A percentile compares a stretch with the other conserved stretches of the same genome.
These are phyloP conservation scores for Mesocentrotus franciscanus DNA, from an alignment of 53 echinoderm and acorn worm genomes.

Conservation along the genomic window DNA sequence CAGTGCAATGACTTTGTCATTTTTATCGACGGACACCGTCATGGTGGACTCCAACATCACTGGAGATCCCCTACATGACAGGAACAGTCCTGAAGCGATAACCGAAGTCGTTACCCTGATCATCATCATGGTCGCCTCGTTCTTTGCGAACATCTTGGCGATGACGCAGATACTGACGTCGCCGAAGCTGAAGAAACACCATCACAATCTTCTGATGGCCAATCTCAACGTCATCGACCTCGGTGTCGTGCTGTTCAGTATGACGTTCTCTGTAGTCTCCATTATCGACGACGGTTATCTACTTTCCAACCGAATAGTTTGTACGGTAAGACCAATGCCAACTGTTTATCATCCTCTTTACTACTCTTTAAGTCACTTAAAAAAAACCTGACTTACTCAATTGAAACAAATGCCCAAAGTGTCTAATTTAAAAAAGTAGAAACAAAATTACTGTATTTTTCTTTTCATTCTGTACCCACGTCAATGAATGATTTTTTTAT, in stretches of 20 bases:
- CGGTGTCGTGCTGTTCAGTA: constrained; percentile 55
- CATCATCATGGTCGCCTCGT: constrained; percentile 54
- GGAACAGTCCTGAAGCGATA: constrained; percentile 43
- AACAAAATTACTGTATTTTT: too few species aligned
- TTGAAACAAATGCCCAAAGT: too few species aligned
- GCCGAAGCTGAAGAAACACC: constrained; percentile 19
- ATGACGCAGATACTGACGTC: constrained; percentile 57
- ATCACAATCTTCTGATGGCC: constrained; percentile 61
- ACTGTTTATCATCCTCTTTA: background rate
- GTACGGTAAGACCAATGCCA: constrained; percentile 16
- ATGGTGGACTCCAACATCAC: background rate
- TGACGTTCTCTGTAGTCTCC: constrained; percentile 62
- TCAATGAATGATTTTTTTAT: too few species aligned
- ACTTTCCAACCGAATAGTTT: background rate
- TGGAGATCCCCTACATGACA: background rate
- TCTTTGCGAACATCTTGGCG: constrained; percentile 61
- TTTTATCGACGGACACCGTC: background rate
- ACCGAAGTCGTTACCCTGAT: constrained; percentile 30
- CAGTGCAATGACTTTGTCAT: background rate
- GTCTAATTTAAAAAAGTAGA: too few species aligned
- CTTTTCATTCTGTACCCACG: background rate
- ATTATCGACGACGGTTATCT: constrained; percentile 36
- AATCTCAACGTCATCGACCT: constrained; percentile 67
- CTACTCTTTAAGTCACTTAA: too few species aligned
- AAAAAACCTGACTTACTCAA: too few species aligned